Percentiles rank a stretch among this genome's conserved stretches.
Evolutionary conservation across 2,113 vertebrate species (phyloP).

Genomic region (Periophthalmodon schlosseri): DNA sequence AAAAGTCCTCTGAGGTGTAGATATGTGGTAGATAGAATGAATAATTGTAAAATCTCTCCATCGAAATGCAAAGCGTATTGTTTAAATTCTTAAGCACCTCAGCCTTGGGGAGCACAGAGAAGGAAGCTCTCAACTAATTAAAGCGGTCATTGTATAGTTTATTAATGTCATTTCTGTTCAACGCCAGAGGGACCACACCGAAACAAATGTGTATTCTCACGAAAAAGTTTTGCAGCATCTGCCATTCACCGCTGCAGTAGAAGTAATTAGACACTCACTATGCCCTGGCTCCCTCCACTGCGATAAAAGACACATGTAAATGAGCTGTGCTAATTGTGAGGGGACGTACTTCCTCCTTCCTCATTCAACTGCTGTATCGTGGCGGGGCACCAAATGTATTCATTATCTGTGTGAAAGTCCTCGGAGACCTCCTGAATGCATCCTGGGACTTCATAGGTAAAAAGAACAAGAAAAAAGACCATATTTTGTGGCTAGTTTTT

Average conservation of each 20-base stretch:
- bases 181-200: slow-evolving; percentile 24
- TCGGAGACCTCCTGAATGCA: slow-evolving; percentile 42
- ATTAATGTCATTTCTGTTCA: slow-evolving; percentile 37
- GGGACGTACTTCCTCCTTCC: slow-evolving; percentile 41
- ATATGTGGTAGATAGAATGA: neutral
- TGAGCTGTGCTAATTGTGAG: slow-evolving; percentile 63
- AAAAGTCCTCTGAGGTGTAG: neutral
- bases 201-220: slow-evolving; percentile 35
- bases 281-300: slow-evolving; percentile 50
- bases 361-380: slow-evolving; percentile 38
- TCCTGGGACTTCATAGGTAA: slow-evolving; percentile 25
- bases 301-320: slow-evolving; percentile 71
- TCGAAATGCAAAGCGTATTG: neutral
- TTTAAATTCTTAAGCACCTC: slow-evolving; percentile 30
- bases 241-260: slow-evolving; percentile 60
- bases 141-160: slow-evolving; percentile 45
- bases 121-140: slow-evolving; percentile 29
- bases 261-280: slow-evolving; percentile 67
- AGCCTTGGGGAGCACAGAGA: slow-evolving; percentile 11
- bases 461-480: neutral
- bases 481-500: slow-evolving; percentile 18
- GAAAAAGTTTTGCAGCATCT: slow-evolving; percentile 46
- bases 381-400: slow-evolving; percentile 53
- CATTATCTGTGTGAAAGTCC: slow-evolving; percentile 54
- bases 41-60: neutral